Conservation (phyloP, 1,140 invertebrate species). For the Atta texana region DNA sequence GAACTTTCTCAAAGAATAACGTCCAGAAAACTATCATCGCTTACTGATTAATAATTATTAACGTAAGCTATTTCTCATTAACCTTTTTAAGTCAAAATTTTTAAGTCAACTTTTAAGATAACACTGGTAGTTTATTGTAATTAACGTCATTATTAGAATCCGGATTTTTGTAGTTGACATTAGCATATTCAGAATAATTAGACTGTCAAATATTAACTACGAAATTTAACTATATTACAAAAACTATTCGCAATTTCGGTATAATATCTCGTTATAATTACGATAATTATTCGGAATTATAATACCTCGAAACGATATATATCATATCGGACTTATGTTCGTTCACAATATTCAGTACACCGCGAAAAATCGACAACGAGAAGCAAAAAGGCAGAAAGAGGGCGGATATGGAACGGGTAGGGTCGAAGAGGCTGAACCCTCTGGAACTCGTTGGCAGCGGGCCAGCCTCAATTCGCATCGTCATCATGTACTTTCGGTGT, state of each 20-base stretch:
- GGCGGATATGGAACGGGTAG: constrained; percentile 12
- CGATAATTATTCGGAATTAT: neutral
- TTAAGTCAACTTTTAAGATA: neutral
- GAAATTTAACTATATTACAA: neutral
- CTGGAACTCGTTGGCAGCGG: constrained; percentile 61
- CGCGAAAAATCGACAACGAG: constrained; percentile 56
- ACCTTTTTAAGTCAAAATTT: neutral
- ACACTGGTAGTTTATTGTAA: neutral
- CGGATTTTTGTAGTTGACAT: neutral
- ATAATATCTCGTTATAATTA: neutral
- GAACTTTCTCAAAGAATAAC: neutral
- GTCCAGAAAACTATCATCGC: neutral
- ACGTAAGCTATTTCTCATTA: neutral
- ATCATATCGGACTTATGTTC: neutral
- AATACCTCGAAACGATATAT: neutral
- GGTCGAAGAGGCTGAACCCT: constrained; percentile 65
- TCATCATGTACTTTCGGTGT: constrained; percentile 67
- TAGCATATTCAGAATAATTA: neutral
- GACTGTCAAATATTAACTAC: neutral
- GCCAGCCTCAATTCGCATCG: constrained; percentile 68
- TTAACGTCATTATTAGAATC: neutral
- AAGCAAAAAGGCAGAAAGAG: constrained; percentile 40
- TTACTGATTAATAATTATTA: neutral
- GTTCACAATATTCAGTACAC: constrained; percentile 51
- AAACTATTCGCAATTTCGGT: neutral